These are phyloP conservation scores for Nebria salina DNA, from an alignment of 2,888 invertebrate species.

Conservation along the genomic window DNA sequence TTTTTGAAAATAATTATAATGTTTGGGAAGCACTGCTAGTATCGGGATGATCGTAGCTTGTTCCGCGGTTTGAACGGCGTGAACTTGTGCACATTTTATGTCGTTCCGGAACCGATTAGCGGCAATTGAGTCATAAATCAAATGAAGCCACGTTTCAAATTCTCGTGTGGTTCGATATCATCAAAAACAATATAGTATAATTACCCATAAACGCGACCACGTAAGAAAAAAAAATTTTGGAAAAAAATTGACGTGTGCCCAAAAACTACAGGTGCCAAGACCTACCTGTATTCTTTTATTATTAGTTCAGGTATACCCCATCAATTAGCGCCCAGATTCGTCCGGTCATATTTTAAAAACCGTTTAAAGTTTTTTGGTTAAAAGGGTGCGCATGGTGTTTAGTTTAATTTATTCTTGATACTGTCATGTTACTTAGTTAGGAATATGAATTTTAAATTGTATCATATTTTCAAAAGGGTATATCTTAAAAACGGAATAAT, in stretches of 20 bases:
- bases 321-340: not conserved
- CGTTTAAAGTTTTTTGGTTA: not conserved
- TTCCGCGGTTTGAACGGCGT: not conserved
- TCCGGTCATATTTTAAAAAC: not conserved
- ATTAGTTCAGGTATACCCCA: not conserved
- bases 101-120: not conserved
- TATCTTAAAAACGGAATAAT: not conserved
- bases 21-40: not conserved
- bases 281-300: not conserved
- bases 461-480: not conserved
- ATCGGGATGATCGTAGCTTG: not conserved
- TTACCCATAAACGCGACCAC: not conserved
- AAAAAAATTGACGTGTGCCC: not conserved
- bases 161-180: not conserved
- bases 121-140: not conserved
- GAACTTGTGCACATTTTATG: not conserved
- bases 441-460: not conserved
- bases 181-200: slow-evolving; percentile 1
- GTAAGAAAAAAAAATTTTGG: not conserved
- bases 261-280: not conserved
- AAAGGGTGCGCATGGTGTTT: not conserved
- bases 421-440: not conserved
- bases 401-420: not conserved
- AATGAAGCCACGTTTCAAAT: not conserved
- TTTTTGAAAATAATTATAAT: not conserved